Conservation (phyloP, 2,888 invertebrate genomes). For the Periphyllus acericola region DNA sequence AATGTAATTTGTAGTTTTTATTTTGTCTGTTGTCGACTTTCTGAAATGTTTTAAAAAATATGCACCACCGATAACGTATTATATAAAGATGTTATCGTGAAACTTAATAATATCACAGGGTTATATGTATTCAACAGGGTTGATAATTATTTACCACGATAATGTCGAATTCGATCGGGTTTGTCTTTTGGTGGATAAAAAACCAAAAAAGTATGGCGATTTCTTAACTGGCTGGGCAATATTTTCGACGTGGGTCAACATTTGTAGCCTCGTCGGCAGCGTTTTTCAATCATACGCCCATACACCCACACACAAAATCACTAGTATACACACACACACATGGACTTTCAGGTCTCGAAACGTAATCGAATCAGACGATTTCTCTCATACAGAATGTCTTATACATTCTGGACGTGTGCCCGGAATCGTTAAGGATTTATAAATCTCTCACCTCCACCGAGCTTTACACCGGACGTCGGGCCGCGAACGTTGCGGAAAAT, state of each 20-base stretch:
- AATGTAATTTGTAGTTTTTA: not conserved
- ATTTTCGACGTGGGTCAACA: slow-evolving; percentile 5
- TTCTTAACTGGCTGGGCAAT: too few species aligned
- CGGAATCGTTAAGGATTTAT: slow-evolving; percentile 56
- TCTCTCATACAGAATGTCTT: slow-evolving; percentile 8
- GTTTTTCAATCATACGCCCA: slow-evolving; percentile 23
- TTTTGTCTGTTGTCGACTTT: not conserved
- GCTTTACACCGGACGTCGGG: not conserved
- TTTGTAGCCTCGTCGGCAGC: not conserved
- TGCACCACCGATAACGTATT: too few species aligned
- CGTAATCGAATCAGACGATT: slow-evolving; percentile 57
- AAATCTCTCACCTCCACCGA: slow-evolving; percentile 40
- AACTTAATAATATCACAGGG: too few species aligned
- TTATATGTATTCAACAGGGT: too few species aligned
- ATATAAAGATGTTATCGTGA: too few species aligned
- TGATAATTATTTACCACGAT: not conserved
- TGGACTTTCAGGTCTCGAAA: not conserved
- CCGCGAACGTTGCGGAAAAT: slow-evolving; percentile 7
- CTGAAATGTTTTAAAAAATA: not conserved
- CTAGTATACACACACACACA: not conserved
- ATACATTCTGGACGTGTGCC: slow-evolving; percentile 48
- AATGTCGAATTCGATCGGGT: not conserved
- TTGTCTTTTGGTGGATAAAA: not conserved
- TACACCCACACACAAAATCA: not conserved
- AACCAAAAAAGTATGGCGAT: not conserved